phyloP scores from a whole-genome alignment of 2,888 invertebrate genomes.

The Ophion slaviceki region DNA sequence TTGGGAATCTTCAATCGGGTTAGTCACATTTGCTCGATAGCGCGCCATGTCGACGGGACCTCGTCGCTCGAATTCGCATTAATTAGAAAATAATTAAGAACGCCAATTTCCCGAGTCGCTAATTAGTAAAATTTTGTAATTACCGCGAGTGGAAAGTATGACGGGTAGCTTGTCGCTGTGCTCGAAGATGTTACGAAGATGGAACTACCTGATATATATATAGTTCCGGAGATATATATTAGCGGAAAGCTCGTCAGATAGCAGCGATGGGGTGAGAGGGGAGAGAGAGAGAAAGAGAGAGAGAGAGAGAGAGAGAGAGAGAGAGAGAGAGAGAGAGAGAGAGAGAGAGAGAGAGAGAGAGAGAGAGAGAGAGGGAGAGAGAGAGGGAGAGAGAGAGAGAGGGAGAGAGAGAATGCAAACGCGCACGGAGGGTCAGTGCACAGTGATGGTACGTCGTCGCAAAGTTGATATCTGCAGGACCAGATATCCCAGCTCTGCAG shows the following conservation, averaged over 20 bases:
- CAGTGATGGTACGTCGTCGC: slow-evolving; percentile 46
- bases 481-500: slow-evolving; percentile 51
- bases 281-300: background rate
- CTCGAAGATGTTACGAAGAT: slow-evolving; percentile 39
- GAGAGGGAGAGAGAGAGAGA: background rate
- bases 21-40: slow-evolving; percentile 13
- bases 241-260: slow-evolving; percentile 16
- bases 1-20: slow-evolving; percentile 10
- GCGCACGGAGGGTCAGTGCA: slow-evolving; percentile 36
- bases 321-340: slow-evolving; percentile 10
- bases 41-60: slow-evolving; percentile 9
- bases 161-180: slow-evolving; percentile 30
- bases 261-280: slow-evolving; percentile 10
- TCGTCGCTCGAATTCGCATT: slow-evolving; percentile 58
- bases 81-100: slow-evolving; percentile 75
- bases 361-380: background rate
- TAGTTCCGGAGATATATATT: slow-evolving; percentile 7
- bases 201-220: background rate
- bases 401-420: slow-evolving; percentile 29
- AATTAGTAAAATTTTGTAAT: slow-evolving; percentile 75
- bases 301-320: background rate
- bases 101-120: slow-evolving; percentile 71
- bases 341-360: background rate
- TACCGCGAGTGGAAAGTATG: slow-evolving; percentile 59
- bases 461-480: slow-evolving; percentile 63